Base-by-base conservation (phyloP, 2,888 invertebrate species). In the Xanthia icteritia region DNA sequence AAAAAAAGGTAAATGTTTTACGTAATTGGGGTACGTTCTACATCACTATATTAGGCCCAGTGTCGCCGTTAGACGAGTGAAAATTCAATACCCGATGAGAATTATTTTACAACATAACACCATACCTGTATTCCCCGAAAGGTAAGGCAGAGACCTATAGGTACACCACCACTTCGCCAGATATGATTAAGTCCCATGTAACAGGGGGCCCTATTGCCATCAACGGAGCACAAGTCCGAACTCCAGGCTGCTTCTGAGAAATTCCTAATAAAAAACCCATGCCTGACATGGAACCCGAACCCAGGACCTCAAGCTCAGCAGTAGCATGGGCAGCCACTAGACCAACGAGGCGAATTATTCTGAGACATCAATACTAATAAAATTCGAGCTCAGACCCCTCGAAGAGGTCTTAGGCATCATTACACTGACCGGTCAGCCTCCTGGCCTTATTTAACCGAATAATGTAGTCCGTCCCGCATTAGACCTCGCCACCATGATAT, bases 401-500 rank as follows among this genome's bases (percentile, higher is more conserved):
- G 9, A 9, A 58, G 6, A 6, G 48, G 13, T 48, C 17, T 3
- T 27, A 36, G 13, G 36, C n/a, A 5, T 61, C 60, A 45, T 54
- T 54, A 45, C 39, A 58, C 73, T 72, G 36, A 23, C 51, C 31
- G 63, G 20, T 17, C 56, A 64, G 5, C 15, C 13, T 27, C 54
- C 27, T 36, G n/a, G 3, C 17, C 42, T 36, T 48, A 64, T 56
- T 61, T 75, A 56, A 63, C 31, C 36, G 17, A 23, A 56, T 60
- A 45, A 72, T 76, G 56, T 31, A n/a, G 27, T 11, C 31, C 8
- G 15, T n/a, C 23, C 56, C 27, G 45, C 58, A 72, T 83, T 74
- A 74, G 48, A 15, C 13, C 31, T 27, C 36, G 42, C n/a, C 17
- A 13, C n/a, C 27, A 68, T 83, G 65, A 83, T 75, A 75, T 48